Evolutionary conservation across 2,113 vertebrate genomes (phyloP).

Genomic region (Fulica atra): DNA sequence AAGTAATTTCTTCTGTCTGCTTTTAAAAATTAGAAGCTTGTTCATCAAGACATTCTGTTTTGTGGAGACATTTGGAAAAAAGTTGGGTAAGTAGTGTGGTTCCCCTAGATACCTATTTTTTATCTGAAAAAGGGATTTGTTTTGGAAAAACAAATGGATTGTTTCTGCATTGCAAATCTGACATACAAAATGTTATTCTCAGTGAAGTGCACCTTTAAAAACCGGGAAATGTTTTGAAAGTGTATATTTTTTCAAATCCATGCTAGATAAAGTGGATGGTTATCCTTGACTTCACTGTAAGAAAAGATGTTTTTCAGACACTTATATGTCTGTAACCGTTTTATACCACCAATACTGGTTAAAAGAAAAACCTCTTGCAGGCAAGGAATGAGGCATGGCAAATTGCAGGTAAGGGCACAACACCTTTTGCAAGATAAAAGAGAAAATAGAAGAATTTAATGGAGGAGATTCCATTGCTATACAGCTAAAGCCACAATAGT

Average conservation of each 20-base stretch:
- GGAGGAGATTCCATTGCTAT: background rate
- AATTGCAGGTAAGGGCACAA: background rate
- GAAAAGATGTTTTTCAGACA: background rate
- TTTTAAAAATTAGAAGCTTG: background rate
- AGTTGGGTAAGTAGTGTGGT: accelerated
- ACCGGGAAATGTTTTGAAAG: background rate
- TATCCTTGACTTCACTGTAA: background rate
- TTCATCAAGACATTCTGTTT: background rate
- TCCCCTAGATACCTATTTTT: background rate
- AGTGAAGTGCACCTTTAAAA: background rate
- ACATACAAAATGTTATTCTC: background rate
- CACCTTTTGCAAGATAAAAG: background rate
- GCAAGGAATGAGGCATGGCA: background rate
- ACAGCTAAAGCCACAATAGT: background rate
- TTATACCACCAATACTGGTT: background rate
- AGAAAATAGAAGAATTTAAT: background rate
- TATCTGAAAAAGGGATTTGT: background rate
- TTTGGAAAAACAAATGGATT: background rate
- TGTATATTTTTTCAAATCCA: background rate
- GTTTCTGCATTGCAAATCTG: background rate
- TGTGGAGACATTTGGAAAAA: background rate
- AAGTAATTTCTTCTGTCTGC: background rate
- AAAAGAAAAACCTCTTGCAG: background rate
- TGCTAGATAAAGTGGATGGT: accelerated
- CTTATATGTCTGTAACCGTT: background rate